Conservation (phyloP, 2,113 vertebrate genomes). For the Gorsachius goisagi region DNA sequence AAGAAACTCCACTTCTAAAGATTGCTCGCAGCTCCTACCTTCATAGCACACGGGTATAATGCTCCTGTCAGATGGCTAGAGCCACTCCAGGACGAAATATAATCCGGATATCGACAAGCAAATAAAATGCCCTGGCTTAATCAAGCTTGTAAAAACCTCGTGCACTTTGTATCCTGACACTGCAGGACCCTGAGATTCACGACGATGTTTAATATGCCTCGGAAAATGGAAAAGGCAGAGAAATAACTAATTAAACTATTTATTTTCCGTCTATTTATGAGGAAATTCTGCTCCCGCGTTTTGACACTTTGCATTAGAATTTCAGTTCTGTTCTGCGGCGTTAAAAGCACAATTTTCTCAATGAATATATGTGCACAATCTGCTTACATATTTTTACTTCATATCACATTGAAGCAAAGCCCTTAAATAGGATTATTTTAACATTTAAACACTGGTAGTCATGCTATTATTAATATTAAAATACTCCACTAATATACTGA, state of each 20-base stretch:
- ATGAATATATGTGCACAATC: not conserved
- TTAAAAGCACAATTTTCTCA: not conserved
- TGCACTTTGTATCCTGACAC: not conserved
- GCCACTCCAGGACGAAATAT: not conserved
- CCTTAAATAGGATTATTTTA: slow-evolving; percentile 34
- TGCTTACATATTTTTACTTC: not conserved
- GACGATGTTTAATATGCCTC: not conserved
- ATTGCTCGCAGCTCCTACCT: not conserved
- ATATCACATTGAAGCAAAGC: not conserved
- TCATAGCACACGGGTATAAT: not conserved
- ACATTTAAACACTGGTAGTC: slow-evolving; percentile 40
- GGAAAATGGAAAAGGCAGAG: not conserved
- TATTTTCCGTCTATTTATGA: not conserved
- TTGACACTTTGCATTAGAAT: not conserved
- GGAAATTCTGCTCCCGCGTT: not conserved
- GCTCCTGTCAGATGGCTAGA: not conserved
- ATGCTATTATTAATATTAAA: slow-evolving; percentile 38
- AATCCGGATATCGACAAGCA: slow-evolving; percentile 3
- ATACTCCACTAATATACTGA: not conserved
- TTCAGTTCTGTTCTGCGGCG: not conserved
- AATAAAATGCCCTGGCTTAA: not conserved
- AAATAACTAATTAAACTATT: not conserved
- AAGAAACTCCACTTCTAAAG: not conserved
- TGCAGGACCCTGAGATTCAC: not conserved
- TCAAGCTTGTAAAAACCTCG: not conserved